A percentile compares a stretch with the other conserved stretches of the same genome.
Evolutionary conservation across 2,113 vertebrate species (phyloP).

Genomic region (Sialia sialis): DNA sequence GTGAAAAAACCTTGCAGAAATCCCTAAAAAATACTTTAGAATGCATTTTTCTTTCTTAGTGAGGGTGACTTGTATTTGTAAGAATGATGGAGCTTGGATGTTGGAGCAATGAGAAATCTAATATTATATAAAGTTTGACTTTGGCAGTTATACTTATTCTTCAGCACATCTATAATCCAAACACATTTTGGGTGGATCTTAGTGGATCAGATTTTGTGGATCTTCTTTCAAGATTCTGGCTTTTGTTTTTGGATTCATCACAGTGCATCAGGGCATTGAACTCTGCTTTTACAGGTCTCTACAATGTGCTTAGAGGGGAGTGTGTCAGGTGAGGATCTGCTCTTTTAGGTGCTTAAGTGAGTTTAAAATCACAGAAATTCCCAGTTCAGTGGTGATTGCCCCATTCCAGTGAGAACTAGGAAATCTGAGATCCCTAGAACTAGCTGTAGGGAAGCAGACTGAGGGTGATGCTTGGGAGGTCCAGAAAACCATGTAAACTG

Average conservation of each 20-base stretch:
- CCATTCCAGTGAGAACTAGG: fast-evolving
- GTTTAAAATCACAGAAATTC: neutral
- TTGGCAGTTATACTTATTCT: neutral
- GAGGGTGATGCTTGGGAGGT: fast-evolving
- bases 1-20: neutral
- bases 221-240: neutral
- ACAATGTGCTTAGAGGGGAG: neutral
- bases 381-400: neutral
- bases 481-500: neutral
- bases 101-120: neutral
- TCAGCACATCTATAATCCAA: neutral
- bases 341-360: neutral
- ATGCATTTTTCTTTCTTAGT: neutral
- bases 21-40: neutral
- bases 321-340: neutral
- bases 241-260: neutral
- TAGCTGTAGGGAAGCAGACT: neutral
- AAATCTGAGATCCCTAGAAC: neutral
- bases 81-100: neutral
- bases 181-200: neutral
- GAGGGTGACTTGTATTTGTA: neutral
- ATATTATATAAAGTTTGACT: neutral
- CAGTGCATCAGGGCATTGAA: neutral
- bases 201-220: neutral
- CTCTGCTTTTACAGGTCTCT: neutral